A percentile compares a stretch with the other conserved stretches of the same genome.
phyloP scores from a whole-genome alignment of 2,113 vertebrate genomes.

The Trematocara unimaculatum region DNA sequence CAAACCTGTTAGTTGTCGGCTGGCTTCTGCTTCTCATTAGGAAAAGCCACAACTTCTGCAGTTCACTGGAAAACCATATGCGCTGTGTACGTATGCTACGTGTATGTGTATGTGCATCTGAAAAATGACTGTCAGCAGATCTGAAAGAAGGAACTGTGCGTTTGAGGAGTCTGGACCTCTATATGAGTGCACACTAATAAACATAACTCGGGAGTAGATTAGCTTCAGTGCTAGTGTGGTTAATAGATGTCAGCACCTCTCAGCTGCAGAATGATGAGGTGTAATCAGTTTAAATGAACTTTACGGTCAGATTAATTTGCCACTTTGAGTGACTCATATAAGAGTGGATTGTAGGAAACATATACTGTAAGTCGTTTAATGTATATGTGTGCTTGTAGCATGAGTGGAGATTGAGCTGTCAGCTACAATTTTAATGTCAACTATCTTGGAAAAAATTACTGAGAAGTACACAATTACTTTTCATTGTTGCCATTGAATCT shows the following conservation, averaged over 20 bases:
- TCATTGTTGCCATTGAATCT: not conserved
- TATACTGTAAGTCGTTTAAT: not conserved
- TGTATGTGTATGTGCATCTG: not conserved
- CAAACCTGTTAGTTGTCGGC: conserved; percentile 52
- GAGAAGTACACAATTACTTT: not conserved
- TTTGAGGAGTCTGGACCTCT: conserved; percentile 7
- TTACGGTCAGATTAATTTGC: conserved; percentile 16
- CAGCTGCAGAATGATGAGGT: conserved; percentile 3
- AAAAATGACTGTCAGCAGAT: conserved; percentile 33
- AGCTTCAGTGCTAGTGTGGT: conserved; percentile 6
- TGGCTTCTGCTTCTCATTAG: conserved; percentile 48
- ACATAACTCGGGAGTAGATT: conserved; percentile 26
- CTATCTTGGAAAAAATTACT: not conserved
- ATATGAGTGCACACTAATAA: conserved; percentile 26
- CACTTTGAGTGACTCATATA: not conserved
- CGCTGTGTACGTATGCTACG: not conserved
- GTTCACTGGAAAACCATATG: conserved; percentile 24
- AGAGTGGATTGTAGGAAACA: conserved; percentile 1
- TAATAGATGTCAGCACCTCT: conserved; percentile 38
- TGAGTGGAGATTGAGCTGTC: not conserved
- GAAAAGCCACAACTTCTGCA: conserved; percentile 6
- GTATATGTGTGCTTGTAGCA: not conserved
- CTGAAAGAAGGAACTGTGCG: conserved; percentile 8
- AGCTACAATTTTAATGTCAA: not conserved
- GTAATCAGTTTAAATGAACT: not conserved